Evolutionary conservation across 1,140 invertebrate species (phyloP).

Genomic region (Homalodisca vitripennis): DNA sequence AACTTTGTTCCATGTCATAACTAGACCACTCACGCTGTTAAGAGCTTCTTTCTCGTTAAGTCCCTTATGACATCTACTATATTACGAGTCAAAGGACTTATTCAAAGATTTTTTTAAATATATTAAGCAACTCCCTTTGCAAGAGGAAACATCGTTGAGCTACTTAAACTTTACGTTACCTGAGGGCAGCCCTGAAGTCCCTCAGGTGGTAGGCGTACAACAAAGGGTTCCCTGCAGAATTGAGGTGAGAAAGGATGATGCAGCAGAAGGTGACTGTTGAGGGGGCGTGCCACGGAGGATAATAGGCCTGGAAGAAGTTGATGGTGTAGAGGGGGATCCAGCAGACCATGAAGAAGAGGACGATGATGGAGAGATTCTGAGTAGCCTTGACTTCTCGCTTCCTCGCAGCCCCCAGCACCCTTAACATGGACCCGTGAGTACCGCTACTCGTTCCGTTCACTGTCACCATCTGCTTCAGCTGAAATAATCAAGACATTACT

Average conservation of each 20-base stretch:
- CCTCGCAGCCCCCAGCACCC: constrained; percentile 73
- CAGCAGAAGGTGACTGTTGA: constrained; percentile 71
- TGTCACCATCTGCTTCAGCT: constrained; percentile 58
- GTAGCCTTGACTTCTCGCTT: constrained; percentile 89
- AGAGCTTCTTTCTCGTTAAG: not conserved
- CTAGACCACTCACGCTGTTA: too few species aligned
- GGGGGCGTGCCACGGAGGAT: constrained; percentile 56
- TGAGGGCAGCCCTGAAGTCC: constrained; percentile 74
- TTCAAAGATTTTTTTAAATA: not conserved
- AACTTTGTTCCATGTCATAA: too few species aligned
- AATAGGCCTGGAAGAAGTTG: constrained; percentile 67
- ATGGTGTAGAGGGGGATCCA: constrained; percentile 92
- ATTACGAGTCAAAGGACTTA: not conserved
- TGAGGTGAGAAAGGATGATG: constrained; percentile 85
- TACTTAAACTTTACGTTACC: not conserved
- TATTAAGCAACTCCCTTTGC: not conserved
- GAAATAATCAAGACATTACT: too few species aligned
- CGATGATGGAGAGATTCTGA: constrained; percentile 86
- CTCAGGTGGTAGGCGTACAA: constrained; percentile 88
- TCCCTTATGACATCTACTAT: not conserved
- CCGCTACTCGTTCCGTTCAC: constrained; percentile 51
- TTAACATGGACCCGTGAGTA: constrained; percentile 66
- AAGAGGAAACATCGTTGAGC: too few species aligned
- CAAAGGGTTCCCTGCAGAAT: constrained; percentile 84
- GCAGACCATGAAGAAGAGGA: constrained; percentile 88